phyloP scores from a whole-genome alignment of 1,140 invertebrate species.

The Coboldia fuscipes region DNA sequence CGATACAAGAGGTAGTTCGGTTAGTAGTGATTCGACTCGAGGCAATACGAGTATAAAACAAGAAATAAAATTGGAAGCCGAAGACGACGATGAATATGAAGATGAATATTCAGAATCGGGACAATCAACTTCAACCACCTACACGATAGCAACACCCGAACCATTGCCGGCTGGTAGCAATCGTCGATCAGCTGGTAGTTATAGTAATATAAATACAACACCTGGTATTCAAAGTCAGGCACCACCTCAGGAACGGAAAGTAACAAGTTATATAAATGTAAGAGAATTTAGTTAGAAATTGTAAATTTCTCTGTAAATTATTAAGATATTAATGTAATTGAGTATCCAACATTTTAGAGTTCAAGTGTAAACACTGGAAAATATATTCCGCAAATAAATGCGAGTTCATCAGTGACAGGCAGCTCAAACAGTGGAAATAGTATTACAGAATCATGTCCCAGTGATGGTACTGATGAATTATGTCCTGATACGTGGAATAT shows the following conservation, averaged over 20 bases:
- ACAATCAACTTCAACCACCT: slow-evolving; percentile 13
- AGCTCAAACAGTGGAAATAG: slow-evolving; percentile 7
- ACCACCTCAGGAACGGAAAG: slow-evolving; percentile 31
- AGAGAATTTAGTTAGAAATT: slow-evolving; percentile 9
- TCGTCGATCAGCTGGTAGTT: no score
- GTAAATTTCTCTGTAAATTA: not conserved
- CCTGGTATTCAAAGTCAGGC: no score
- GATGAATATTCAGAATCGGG: slow-evolving; percentile 15
- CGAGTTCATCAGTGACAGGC: slow-evolving; percentile 7
- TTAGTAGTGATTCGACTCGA: no score
- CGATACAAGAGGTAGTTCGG: no score
- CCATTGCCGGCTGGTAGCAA: no score
- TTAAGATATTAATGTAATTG: slow-evolving; percentile 3
- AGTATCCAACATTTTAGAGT: slow-evolving; percentile 10
- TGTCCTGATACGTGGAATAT: slow-evolving; percentile 57
- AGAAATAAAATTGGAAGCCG: slow-evolving; percentile 15
- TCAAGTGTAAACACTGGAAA: slow-evolving; percentile 16
- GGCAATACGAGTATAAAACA: slow-evolving; percentile 19
- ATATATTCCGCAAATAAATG: slow-evolving; percentile 18
- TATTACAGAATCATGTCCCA: slow-evolving; percentile 4
- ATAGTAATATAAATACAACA: no score
- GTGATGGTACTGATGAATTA: slow-evolving; percentile 26
- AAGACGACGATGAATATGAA: slow-evolving; percentile 11
- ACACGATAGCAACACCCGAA: slow-evolving; percentile 7
- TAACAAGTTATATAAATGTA: slow-evolving; percentile 36